Percentiles rank a stretch among this genome's conserved stretches.
Conservation (phyloP, 2,888 invertebrate genomes). For the Icerya purchasi region DNA sequence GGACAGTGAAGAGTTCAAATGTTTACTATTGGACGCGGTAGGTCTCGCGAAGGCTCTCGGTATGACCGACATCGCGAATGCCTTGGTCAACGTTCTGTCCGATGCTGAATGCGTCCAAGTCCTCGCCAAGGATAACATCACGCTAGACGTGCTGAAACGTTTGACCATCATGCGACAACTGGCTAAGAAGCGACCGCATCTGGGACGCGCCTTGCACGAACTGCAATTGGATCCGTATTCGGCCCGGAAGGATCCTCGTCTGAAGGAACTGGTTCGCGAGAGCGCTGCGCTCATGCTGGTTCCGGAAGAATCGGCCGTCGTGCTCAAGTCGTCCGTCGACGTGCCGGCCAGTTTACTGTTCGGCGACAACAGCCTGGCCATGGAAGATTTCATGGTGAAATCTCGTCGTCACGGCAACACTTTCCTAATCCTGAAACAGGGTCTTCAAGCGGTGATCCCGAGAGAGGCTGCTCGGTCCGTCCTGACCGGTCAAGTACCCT, state of each 20-base stretch:
- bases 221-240: constrained; percentile 42
- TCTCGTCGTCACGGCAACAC: constrained; percentile 16
- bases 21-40: constrained; percentile 39
- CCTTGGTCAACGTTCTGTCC: constrained; percentile 31
- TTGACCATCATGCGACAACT: constrained; percentile 47
- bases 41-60: constrained; percentile 47
- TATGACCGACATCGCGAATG: constrained; percentile 37
- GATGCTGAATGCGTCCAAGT: constrained; percentile 34
- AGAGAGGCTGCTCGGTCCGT: constrained; percentile 51
- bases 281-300: constrained; percentile 48
- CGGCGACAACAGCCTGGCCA: constrained; percentile 47
- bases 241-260: constrained; percentile 43
- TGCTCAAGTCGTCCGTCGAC: constrained; percentile 38
- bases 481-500: constrained; percentile 48
- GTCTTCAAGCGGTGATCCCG: constrained; percentile 52
- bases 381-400: constrained; percentile 41
- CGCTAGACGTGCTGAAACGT: constrained; percentile 43
- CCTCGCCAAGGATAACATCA: constrained; percentile 34
- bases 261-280: constrained; percentile 46
- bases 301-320: constrained; percentile 33
- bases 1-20: constrained; percentile 27
- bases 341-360: constrained; percentile 45
- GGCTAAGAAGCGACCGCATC: constrained; percentile 40
- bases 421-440: constrained; percentile 48
- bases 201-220: constrained; percentile 37